Percentiles rank a stretch among this genome's conserved stretches.
Evolutionary conservation across 2,113 vertebrate genomes (phyloP).

Genomic region (Penelope pileata): DNA sequence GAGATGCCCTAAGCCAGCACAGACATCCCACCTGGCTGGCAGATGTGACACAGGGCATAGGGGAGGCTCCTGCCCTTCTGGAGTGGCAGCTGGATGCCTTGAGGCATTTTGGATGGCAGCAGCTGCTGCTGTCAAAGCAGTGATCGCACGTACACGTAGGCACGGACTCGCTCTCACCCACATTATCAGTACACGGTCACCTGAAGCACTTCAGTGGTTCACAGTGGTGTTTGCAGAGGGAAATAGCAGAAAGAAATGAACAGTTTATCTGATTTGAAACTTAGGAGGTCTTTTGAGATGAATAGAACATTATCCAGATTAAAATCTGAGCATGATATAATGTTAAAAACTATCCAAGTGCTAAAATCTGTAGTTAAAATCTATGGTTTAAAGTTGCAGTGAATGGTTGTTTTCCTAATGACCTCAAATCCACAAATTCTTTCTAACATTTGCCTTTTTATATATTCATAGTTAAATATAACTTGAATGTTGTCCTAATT

Average conservation of each 20-base stretch:
- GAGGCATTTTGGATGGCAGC: not conserved
- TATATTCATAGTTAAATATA: slow-evolving; percentile 67
- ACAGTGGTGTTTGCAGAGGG: not conserved
- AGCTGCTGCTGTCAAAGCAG: not conserved
- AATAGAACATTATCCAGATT: not conserved
- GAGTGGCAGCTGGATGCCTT: slow-evolving; percentile 5
- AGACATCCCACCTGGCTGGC: not conserved
- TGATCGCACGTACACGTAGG: not conserved
- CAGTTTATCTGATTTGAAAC: not conserved
- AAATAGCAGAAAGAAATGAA: not conserved
- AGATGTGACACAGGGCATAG: not conserved
- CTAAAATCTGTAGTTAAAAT: not conserved
- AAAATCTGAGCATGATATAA: not conserved
- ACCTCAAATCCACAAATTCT: slow-evolving; percentile 26
- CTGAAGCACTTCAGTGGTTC: not conserved
- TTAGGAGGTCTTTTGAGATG: not conserved
- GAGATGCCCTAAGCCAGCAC: not conserved
- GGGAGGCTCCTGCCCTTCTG: not conserved
- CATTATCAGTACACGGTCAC: not conserved
- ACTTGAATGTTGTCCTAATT: slow-evolving; percentile 67
- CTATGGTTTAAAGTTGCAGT: not conserved
- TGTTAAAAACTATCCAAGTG: not conserved
- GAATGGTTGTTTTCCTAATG: slow-evolving; percentile 19
- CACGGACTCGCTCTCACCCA: not conserved
- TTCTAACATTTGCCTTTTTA: slow-evolving; percentile 50